Conservation (phyloP, 2,888 invertebrate species). For the Scrobipalpa costella region DNA sequence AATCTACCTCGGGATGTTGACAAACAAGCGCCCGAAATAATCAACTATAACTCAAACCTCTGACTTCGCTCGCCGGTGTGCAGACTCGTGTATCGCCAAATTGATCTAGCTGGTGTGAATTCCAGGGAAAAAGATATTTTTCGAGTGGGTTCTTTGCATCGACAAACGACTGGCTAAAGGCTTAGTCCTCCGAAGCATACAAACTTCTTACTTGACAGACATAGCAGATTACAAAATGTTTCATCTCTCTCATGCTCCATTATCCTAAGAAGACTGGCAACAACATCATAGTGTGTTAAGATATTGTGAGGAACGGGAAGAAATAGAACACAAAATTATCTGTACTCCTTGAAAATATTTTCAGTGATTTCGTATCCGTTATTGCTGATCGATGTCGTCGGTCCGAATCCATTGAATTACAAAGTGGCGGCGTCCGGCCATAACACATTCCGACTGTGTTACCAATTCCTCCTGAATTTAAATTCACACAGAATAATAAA, state of each 20-base stretch:
- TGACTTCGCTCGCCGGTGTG: background rate
- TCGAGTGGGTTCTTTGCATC: too few species aligned
- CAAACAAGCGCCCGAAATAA: slow-evolving; percentile 16
- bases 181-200: too few species aligned
- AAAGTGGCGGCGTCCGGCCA: slow-evolving; percentile 7
- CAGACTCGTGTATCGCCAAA: background rate
- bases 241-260: too few species aligned
- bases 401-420: slow-evolving; percentile 27
- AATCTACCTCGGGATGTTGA: slow-evolving; percentile 8
- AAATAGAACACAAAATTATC: background rate
- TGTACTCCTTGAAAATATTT: background rate
- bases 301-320: background rate
- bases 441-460: background rate
- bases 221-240: too few species aligned
- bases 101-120: background rate
- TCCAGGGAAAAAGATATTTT: too few species aligned
- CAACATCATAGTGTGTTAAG: too few species aligned
- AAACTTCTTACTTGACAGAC: too few species aligned
- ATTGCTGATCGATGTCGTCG: background rate
- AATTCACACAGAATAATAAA: slow-evolving; percentile 1
- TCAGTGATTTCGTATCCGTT: background rate
- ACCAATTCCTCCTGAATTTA: slow-evolving; percentile 1
- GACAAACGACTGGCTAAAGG: too few species aligned
- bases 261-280: too few species aligned
- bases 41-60: background rate